phyloP scores from a whole-genome alignment of 2,888 invertebrate species.

The Tortricodes alternella region DNA sequence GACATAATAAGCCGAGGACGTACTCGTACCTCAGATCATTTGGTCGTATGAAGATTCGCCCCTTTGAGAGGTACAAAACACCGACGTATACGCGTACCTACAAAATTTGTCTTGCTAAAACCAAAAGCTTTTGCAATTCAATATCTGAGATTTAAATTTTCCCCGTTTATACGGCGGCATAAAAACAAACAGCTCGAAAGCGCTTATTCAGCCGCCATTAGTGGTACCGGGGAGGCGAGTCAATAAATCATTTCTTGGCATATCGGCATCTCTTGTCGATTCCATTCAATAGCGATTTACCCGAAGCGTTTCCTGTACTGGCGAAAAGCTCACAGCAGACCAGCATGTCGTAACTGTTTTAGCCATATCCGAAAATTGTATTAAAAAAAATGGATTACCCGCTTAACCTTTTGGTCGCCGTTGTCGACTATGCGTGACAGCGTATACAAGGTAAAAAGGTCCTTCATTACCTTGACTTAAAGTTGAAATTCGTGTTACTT shows the following conservation, averaged over 20 bases:
- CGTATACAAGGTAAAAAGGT: no score
- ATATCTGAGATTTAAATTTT: slow-evolving; percentile 7
- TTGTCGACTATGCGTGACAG: no score
- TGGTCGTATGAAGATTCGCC: no score
- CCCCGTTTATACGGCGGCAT: slow-evolving; percentile 38
- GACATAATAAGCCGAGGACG: no score
- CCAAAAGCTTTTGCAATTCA: neutral
- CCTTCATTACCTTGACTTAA: no score
- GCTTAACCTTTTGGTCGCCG: no score
- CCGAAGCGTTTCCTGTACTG: slow-evolving; percentile 30
- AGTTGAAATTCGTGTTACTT: no score
- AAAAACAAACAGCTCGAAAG: slow-evolving; percentile 49
- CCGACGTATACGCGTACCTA: no score
- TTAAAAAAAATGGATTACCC: no score
- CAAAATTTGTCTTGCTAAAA: neutral
- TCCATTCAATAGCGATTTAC: slow-evolving; percentile 72
- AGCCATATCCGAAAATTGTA: no score
- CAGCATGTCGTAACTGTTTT: neutral
- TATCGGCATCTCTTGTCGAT: slow-evolving; percentile 68
- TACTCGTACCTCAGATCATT: no score
- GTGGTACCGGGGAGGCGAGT: slow-evolving; percentile 55
- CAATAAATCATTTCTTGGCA: slow-evolving; percentile 74
- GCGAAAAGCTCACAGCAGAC: slow-evolving; percentile 3
- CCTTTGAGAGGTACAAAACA: no score
- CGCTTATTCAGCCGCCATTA: slow-evolving; percentile 56